These are phyloP conservation scores for Siniperca undulata DNA, from an alignment of 2,797 vertebrate species.

Conservation along the genomic window DNA sequence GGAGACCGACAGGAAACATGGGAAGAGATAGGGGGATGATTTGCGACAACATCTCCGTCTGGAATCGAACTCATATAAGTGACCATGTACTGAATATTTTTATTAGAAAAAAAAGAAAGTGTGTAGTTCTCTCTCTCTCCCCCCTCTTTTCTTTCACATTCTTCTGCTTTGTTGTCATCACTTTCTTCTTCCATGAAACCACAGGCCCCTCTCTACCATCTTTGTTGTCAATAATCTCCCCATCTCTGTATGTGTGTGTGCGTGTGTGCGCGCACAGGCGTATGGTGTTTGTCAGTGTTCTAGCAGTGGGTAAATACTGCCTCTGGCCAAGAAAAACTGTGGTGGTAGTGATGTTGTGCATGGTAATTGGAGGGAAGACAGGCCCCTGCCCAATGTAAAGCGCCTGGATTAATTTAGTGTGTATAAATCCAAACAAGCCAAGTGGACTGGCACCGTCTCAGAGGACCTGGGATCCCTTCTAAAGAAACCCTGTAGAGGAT, in stretches of 20 bases:
- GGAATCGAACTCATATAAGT: background rate
- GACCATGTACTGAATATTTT: background rate
- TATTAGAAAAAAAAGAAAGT: background rate
- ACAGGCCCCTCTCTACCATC: background rate
- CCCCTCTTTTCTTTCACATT: background rate
- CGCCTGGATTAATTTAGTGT: constrained; percentile 39
- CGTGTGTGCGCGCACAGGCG: background rate
- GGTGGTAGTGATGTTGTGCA: constrained; percentile 53
- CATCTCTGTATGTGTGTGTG: background rate
- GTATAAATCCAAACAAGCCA: constrained; percentile 47
- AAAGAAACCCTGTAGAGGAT: constrained; percentile 37
- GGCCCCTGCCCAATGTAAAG: constrained; percentile 56
- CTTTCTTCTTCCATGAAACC: background rate
- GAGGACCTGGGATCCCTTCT: constrained; percentile 41
- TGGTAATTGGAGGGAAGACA: constrained; percentile 56
- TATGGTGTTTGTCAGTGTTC: constrained; percentile 58
- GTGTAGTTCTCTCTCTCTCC: background rate
- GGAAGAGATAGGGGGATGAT: background rate
- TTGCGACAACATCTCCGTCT: background rate
- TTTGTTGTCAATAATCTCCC: background rate
- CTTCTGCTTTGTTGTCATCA: constrained; percentile 4
- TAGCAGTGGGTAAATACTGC: constrained; percentile 58
- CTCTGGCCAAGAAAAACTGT: constrained; percentile 50
- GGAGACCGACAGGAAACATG: background rate
- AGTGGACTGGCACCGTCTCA: constrained; percentile 46